Conservation (phyloP, 2,113 vertebrate genomes). For the Protobothrops mucrosquamatus region DNA sequence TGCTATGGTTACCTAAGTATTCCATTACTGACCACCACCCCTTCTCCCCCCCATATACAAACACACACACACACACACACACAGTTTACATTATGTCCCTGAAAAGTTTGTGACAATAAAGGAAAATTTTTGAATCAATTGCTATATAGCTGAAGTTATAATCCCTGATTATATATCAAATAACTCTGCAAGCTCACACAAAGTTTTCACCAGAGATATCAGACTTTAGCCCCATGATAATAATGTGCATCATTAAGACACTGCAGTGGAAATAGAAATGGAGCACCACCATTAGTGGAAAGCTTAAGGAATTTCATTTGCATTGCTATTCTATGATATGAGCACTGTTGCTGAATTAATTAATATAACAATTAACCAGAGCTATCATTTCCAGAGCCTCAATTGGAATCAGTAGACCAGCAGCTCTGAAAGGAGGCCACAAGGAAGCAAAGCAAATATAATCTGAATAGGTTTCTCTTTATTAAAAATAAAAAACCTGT, state of each 20-base stretch:
- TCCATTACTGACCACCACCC: background rate
- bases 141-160: background rate
- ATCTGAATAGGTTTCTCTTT: background rate
- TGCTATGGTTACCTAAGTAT: background rate
- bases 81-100: background rate
- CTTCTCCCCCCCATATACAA: background rate
- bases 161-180: background rate
- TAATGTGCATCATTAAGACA: background rate
- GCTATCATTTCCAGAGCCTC: background rate
- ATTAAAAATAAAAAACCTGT: constrained; percentile 11
- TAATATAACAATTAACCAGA: background rate
- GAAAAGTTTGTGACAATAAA: background rate
- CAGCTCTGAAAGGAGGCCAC: background rate
- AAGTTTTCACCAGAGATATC: background rate
- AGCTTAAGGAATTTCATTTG: constrained; percentile 2
- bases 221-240: background rate
- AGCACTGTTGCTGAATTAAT: background rate
- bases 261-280: background rate
- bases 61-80: background rate
- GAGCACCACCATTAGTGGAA: background rate
- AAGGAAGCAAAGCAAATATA: constrained; percentile 15
- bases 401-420: background rate
- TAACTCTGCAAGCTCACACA: background rate
- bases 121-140: background rate
- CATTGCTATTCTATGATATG: background rate